Conservation (phyloP, 2,888 invertebrate species). For the Esperia sulphurella region DNA sequence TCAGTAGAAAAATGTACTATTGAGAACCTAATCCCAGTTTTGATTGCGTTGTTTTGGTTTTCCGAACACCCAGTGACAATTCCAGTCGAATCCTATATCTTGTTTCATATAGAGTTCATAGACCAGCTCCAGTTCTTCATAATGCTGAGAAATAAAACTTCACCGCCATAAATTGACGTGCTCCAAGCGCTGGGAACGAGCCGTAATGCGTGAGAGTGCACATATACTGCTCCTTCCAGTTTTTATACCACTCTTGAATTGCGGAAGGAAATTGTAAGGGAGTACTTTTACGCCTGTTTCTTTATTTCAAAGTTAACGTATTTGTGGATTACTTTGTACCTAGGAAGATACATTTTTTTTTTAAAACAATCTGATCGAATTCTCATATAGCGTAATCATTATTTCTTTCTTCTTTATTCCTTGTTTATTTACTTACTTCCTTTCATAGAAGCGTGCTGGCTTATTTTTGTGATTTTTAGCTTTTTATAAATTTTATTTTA, state of each 20-base stretch:
- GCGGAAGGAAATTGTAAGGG: constrained; percentile 10
- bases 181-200: constrained; percentile 11
- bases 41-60: not conserved
- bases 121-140: constrained; percentile 14
- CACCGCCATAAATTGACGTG: constrained; percentile 21
- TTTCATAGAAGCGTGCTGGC: too few relatives aligned
- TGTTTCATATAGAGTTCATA: constrained; percentile 3
- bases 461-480: too few relatives aligned
- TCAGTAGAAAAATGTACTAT: too few relatives aligned
- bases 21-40: too few relatives aligned
- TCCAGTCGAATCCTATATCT: not conserved
- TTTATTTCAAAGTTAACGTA: constrained; percentile 6
- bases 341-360: too few relatives aligned
- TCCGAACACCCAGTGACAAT: not conserved
- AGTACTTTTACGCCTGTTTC: constrained; percentile 9
- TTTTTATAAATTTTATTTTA: too few relatives aligned
- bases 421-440: too few relatives aligned
- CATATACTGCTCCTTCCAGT: not conserved
- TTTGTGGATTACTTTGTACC: not conserved
- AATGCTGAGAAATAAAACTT: constrained; percentile 21
- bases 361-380: too few relatives aligned
- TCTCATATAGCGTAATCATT: too few relatives aligned
- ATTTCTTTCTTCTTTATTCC: too few relatives aligned
- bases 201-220: constrained; percentile 5
- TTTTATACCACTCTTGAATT: constrained; percentile 2